These are phyloP conservation scores for Rapana venosa DNA, from an alignment of 2,888 invertebrate species.

Conservation along the genomic window DNA sequence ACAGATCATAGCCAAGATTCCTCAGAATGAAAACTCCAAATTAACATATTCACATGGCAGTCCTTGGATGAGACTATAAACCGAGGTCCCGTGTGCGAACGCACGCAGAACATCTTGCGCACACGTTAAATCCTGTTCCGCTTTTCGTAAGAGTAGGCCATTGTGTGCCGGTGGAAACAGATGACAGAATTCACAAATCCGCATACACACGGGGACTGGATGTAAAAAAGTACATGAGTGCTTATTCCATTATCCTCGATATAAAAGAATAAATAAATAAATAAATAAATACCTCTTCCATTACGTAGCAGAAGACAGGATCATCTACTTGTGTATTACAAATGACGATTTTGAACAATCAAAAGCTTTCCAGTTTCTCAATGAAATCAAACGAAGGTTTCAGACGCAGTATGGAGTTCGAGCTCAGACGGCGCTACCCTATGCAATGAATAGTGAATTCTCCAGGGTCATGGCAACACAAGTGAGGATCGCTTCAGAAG, in stretches of 20 bases:
- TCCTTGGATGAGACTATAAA: no score
- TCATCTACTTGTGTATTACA: slow-evolving; percentile 95
- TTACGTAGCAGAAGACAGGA: slow-evolving; percentile 90
- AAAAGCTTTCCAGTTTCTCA: slow-evolving; percentile 92
- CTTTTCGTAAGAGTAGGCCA: no score
- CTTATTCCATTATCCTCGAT: no score
- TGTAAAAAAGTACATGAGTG: no score
- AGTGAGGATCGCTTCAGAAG: slow-evolving; percentile 93
- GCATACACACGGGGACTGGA: no score
- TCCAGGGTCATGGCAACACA: slow-evolving; percentile 89
- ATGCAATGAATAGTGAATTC: slow-evolving; percentile 97
- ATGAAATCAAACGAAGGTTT: slow-evolving; percentile 90
- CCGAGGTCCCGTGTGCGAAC: no score
- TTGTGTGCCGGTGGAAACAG: no score
- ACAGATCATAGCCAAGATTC: slow-evolving; percentile 91
- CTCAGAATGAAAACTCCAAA: slow-evolving; percentile 89
- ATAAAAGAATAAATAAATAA: no score
- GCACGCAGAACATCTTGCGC: no score
- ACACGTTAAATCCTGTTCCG: no score
- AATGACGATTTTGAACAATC: slow-evolving; percentile 94
- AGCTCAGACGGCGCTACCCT: slow-evolving; percentile 92
- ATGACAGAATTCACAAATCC: no score
- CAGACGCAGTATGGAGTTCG: slow-evolving; percentile 88
- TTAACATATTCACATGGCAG: slow-evolving; percentile 93
- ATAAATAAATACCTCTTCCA: slow-evolving; percentile 97